Evolutionary conservation across 37 sponge, comb jelly and placozoan species (phyloP).

Genomic region (Haliclona indistincta): DNA sequence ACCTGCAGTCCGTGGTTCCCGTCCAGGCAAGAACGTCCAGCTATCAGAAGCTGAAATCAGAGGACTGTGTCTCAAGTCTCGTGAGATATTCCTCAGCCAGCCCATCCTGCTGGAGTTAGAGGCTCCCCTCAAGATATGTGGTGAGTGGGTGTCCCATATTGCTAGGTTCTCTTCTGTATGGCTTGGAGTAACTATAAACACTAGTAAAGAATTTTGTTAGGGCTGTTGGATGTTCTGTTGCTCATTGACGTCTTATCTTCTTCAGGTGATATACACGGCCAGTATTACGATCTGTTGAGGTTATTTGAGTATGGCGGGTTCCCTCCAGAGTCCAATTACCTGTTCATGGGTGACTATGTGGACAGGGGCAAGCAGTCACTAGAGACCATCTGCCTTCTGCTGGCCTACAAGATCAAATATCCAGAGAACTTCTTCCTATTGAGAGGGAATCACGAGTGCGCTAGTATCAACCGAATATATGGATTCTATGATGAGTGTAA

Average conservation of each 20-base stretch:
- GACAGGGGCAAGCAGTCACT: slow-evolving; percentile 95
- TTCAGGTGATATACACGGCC: slow-evolving; percentile 94
- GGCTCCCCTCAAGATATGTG: slow-evolving; percentile 94
- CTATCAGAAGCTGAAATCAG: slow-evolving; percentile 85
- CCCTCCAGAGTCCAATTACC: slow-evolving; percentile 95
- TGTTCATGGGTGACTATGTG: slow-evolving; percentile 94
- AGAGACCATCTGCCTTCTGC: slow-evolving; percentile 95
- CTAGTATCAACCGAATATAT: slow-evolving; percentile 99
- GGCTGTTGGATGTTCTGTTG: no score
- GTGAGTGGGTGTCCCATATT: slow-evolving; percentile 69
- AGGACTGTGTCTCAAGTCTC: slow-evolving; percentile 81
- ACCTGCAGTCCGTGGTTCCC: slow-evolving; percentile 88
- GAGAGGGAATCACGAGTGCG: slow-evolving; percentile 99
- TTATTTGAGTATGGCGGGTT: slow-evolving; percentile 97
- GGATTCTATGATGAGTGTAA: slow-evolving; percentile 99
- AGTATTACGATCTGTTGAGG: slow-evolving; percentile 92
- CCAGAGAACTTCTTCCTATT: slow-evolving; percentile 99
- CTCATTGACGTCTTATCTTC: no score
- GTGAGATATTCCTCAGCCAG: slow-evolving; percentile 92
- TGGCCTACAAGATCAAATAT: slow-evolving; percentile 99
- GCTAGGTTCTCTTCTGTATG: no score
- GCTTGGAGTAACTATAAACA: no score
- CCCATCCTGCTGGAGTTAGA: slow-evolving; percentile 92
- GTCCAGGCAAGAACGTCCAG: slow-evolving; percentile 95
- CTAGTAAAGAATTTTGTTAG: no score